A percentile compares a stretch with the other conserved stretches of the same genome.
Conservation (phyloP, 2,888 invertebrate genomes). For the Stenoptilia bipunctidactyla region DNA sequence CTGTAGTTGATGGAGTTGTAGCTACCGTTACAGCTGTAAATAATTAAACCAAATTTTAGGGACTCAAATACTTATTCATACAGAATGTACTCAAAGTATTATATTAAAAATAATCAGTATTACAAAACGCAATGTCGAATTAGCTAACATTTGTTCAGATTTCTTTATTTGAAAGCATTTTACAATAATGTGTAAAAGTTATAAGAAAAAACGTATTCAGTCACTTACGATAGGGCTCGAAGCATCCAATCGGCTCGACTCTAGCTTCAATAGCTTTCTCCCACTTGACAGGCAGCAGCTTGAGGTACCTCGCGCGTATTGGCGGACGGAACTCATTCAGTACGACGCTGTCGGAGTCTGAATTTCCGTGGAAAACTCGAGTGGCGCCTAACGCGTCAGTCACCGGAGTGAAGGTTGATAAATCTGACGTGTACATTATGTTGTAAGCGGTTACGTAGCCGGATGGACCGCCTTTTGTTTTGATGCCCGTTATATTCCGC, state of each 20-base stretch:
- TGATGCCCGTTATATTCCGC: constrained; percentile 82
- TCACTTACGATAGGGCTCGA: constrained; percentile 33
- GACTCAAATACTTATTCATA: no score
- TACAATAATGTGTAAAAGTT: constrained; percentile 19
- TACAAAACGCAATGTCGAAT: no score
- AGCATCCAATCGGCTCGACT: constrained; percentile 83
- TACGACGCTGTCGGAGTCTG: constrained; percentile 72
- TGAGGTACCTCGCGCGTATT: constrained; percentile 79
- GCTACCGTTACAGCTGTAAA: no score
- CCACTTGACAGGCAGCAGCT: constrained; percentile 83
- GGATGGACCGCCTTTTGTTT: constrained; percentile 77
- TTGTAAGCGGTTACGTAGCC: constrained; percentile 84
- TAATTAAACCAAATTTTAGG: no score
- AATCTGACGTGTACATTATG: constrained; percentile 80
- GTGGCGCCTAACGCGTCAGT: constrained; percentile 65
- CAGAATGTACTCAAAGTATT: no score
- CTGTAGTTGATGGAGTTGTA: no score
- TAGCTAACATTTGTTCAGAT: no score
- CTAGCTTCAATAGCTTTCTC: constrained; percentile 74
- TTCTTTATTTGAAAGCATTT: no score
- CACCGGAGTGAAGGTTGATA: constrained; percentile 78
- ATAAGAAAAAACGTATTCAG: constrained; percentile 15
- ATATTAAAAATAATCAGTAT: no score
- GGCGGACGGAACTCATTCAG: constrained; percentile 77
- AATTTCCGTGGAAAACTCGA: constrained; percentile 80